phyloP scores from a whole-genome alignment of 2,888 invertebrate genomes.

The Lasioglossum leucozonium region DNA sequence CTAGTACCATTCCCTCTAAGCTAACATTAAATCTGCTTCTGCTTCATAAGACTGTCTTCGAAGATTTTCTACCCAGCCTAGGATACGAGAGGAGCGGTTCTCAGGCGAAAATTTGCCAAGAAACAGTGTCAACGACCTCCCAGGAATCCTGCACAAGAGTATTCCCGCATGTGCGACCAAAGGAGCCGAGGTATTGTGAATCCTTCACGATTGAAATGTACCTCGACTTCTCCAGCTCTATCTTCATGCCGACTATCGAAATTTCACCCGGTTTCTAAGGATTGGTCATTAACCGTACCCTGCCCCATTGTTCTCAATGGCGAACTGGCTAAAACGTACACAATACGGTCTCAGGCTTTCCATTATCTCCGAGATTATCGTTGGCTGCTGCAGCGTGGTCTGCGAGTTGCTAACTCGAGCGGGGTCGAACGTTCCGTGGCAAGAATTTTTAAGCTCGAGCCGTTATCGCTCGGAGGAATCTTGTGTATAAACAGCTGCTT shows the following conservation, averaged over 20 bases:
- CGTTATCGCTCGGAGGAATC: slow-evolving; percentile 14
- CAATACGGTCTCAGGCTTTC: slow-evolving; percentile 72
- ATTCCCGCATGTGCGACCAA: neutral
- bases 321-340: slow-evolving; percentile 72
- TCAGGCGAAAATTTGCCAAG: neutral
- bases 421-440: slow-evolving; percentile 39
- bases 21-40: neutral
- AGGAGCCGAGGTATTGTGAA: neutral
- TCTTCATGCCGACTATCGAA: slow-evolving; percentile 56
- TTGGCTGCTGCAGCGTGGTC: slow-evolving; percentile 55
- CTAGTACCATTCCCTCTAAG: neutral
- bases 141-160: neutral
- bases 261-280: slow-evolving; percentile 70
- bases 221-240: slow-evolving; percentile 41
- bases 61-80: neutral
- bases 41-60: neutral
- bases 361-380: slow-evolving; percentile 77
- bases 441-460: slow-evolving; percentile 29
- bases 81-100: no score
- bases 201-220: slow-evolving; percentile 45
- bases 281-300: slow-evolving; percentile 77
- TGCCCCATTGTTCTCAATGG: slow-evolving; percentile 74
- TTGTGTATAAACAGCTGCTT: slow-evolving; percentile 16
- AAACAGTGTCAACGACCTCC: neutral
- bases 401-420: slow-evolving; percentile 59